phyloP scores from a whole-genome alignment of 2,113 vertebrate genomes.

The Delphinapterus leucas region DNA sequence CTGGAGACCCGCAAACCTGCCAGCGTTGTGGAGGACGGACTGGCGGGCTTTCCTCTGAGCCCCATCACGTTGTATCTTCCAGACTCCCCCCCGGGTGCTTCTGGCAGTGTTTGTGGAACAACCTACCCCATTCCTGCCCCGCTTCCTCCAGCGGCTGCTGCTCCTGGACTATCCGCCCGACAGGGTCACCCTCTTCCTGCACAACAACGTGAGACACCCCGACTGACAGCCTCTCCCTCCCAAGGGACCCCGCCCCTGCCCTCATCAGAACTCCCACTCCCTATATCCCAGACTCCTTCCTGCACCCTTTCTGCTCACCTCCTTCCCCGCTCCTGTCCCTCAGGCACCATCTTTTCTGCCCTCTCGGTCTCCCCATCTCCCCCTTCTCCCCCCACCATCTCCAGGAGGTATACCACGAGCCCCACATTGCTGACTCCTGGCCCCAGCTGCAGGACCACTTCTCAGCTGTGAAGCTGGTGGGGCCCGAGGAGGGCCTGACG shows the following conservation, averaged over 20 bases:
- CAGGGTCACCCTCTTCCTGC: conserved; percentile 83
- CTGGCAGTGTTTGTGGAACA: conserved; percentile 86
- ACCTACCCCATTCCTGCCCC: conserved; percentile 84
- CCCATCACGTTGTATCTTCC: accelerated
- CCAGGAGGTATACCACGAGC: conserved; percentile 86
- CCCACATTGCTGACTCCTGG: conserved; percentile 82
- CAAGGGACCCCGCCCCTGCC: too few relatives aligned
- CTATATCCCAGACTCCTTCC: background rate
- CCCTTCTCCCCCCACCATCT: background rate
- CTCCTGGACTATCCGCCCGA: conserved; percentile 82
- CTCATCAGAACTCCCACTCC: background rate
- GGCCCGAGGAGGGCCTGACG: conserved; percentile 85
- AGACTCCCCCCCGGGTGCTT: conserved; percentile 82
- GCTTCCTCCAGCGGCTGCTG: conserved; percentile 84
- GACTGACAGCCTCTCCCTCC: background rate
- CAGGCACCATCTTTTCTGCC: background rate
- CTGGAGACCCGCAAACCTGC: background rate
- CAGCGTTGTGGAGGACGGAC: background rate
- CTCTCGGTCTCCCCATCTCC: accelerated
- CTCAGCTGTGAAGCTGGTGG: conserved; percentile 78
- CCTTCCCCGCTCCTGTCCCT: accelerated
- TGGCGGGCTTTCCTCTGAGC: background rate
- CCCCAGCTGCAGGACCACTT: conserved; percentile 79
- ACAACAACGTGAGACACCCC: conserved; percentile 81
- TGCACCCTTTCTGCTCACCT: background rate